phyloP scores from a whole-genome alignment of 1,140 invertebrate species.

The Ectropis grisescens region DNA sequence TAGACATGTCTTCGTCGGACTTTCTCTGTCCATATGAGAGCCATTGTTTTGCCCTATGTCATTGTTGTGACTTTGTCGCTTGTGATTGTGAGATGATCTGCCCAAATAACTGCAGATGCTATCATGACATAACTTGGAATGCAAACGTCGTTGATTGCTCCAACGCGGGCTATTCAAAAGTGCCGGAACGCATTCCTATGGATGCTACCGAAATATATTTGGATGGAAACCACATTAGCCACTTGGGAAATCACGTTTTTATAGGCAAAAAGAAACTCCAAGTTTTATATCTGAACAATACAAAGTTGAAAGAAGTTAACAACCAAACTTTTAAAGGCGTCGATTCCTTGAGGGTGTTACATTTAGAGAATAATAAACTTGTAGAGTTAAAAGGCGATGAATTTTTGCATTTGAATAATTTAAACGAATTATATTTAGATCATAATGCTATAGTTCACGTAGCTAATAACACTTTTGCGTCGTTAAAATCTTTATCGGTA shows the following conservation, averaged over 20 bases:
- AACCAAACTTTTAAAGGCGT: slow-evolving; percentile 90
- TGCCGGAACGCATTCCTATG: slow-evolving; percentile 88
- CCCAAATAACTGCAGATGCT: slow-evolving; percentile 88
- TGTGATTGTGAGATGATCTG: slow-evolving; percentile 95
- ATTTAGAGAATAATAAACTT: slow-evolving; percentile 86
- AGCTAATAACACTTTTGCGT: slow-evolving; percentile 81
- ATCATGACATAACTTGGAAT: slow-evolving; percentile 92
- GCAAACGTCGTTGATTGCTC: slow-evolving; percentile 93
- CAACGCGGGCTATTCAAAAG: slow-evolving; percentile 76
- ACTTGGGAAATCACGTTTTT: slow-evolving; percentile 86
- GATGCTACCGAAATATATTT: slow-evolving; percentile 91
- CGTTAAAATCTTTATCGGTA: slow-evolving; percentile 81
- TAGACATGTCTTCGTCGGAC: slow-evolving; percentile 83
- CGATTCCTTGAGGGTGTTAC: slow-evolving; percentile 80
- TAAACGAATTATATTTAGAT: slow-evolving; percentile 87
- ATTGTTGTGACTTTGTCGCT: slow-evolving; percentile 92
- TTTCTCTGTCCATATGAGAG: slow-evolving; percentile 90
- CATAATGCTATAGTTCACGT: slow-evolving; percentile 82
- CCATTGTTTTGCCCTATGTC: slow-evolving; percentile 91
- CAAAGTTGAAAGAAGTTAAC: slow-evolving; percentile 81
- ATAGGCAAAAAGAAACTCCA: slow-evolving; percentile 89
- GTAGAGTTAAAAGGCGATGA: slow-evolving; percentile 81
- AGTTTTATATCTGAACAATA: slow-evolving; percentile 86
- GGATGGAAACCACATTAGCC: slow-evolving; percentile 86
- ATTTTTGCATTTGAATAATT: slow-evolving; percentile 78